A percentile compares a stretch with the other conserved stretches of the same genome.
These are phyloP conservation scores for Megastigmus dorsalis DNA, from an alignment of 2,888 invertebrate genomes.

Conservation along the genomic window DNA sequence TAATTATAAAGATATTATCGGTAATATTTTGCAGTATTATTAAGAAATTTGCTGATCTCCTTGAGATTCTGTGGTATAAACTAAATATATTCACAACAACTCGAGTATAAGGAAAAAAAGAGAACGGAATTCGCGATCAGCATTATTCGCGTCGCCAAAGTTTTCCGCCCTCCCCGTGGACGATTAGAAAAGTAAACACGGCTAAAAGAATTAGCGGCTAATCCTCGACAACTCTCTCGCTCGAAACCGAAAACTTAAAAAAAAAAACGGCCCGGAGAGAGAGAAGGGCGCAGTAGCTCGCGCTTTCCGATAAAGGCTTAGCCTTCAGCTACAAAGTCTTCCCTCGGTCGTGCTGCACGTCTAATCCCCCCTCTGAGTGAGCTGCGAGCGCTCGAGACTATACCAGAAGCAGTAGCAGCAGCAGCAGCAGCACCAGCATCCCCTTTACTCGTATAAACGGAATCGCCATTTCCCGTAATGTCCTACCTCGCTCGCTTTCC, in stretches of 20 bases:
- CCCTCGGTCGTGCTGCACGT: not conserved
- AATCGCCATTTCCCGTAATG: constrained; percentile 41
- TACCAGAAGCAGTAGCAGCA: not conserved
- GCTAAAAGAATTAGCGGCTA: constrained; percentile 32
- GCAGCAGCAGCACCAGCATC: not conserved
- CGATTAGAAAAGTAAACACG: constrained; percentile 26
- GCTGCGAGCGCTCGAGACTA: not conserved
- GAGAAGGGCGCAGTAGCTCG: constrained; percentile 9
- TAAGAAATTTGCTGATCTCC: no score
- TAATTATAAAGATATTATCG: no score
- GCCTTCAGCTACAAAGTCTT: constrained; percentile 5
- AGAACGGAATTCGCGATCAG: no score
- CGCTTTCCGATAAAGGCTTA: constrained; percentile 42
- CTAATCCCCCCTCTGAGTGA: constrained; percentile 28
- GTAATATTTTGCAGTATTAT: no score
- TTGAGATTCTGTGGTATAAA: no score
- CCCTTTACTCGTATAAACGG: constrained; percentile 48
- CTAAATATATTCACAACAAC: no score
- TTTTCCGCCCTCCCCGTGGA: no score
- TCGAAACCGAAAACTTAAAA: not conserved
- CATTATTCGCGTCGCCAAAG: no score
- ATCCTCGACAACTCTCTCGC: constrained; percentile 8
- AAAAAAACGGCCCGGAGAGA: constrained; percentile 3
- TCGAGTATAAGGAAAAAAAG: no score
- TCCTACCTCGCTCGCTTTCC: constrained; percentile 20